Evolutionary conservation across 2,113 vertebrate genomes (phyloP).

Genomic region (Diadophis punctatus): DNA sequence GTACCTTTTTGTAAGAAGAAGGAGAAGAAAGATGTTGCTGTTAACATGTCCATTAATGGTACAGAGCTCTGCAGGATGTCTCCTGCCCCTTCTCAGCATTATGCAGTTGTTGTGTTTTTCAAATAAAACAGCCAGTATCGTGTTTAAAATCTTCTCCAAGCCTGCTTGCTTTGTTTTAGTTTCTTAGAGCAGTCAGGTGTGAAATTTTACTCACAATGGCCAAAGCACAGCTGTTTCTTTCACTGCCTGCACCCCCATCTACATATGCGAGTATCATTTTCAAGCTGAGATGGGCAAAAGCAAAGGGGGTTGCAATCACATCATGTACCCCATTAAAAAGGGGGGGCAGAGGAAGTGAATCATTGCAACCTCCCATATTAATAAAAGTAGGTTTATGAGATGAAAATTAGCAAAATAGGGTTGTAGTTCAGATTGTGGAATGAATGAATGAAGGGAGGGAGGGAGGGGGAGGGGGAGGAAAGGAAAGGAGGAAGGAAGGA

Average conservation of each 20-base stretch:
- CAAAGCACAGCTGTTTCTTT: neutral
- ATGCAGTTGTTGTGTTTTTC: constrained; percentile 55
- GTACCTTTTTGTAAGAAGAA: constrained; percentile 9
- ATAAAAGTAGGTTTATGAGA: neutral
- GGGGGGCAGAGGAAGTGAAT: neutral
- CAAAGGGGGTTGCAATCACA: neutral
- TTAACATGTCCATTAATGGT: constrained; percentile 1
- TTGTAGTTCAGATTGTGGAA: neutral
- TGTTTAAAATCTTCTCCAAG: constrained; percentile 66
- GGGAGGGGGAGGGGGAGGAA: too few species aligned
- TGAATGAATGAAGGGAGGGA: too few species aligned
- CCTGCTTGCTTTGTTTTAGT: constrained; percentile 70
- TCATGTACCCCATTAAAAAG: neutral
- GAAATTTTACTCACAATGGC: constrained; percentile 61
- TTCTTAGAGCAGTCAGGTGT: constrained; percentile 68
- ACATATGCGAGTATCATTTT: neutral
- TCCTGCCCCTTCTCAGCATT: constrained; percentile 1
- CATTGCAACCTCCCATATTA: neutral
- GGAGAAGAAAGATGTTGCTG: neutral
- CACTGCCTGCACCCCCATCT: neutral
- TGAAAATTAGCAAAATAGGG: neutral
- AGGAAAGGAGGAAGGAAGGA: fast-evolving
- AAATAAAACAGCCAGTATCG: constrained; percentile 42
- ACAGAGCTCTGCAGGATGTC: constrained; percentile 51
- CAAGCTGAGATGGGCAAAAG: neutral